Conservation (phyloP, 92 coral and sea anemone genomes). For the Muricea muricata region DNA sequence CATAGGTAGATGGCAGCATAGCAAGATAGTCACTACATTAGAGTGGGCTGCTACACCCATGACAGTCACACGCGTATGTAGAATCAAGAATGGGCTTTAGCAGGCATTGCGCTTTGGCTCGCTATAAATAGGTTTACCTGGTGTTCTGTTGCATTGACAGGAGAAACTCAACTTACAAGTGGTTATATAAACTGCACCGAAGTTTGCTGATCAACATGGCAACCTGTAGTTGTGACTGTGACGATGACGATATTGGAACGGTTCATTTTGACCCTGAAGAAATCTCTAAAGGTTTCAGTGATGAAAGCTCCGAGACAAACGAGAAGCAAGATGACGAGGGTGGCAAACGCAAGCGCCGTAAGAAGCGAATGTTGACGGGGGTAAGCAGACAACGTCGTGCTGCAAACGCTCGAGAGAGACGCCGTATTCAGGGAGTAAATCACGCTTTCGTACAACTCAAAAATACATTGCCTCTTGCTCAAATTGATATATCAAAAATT, state of each 20-base stretch:
- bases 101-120: neutral
- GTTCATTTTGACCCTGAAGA: neutral
- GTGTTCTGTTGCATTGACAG: conserved; percentile 18
- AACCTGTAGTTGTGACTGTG: neutral
- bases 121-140: neutral
- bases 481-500: conserved; percentile 96
- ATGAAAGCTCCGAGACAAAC: conserved; percentile 9
- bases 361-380: conserved; percentile 96
- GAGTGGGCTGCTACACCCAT: neutral
- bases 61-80: neutral
- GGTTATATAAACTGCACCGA: neutral
- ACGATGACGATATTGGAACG: neutral
- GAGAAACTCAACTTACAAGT: neutral
- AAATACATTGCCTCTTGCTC: conserved; percentile 92
- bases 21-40: no score
- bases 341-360: conserved; percentile 71
- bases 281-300: neutral
- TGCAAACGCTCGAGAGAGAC: conserved; percentile 94
- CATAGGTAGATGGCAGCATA: no score
- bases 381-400: conserved; percentile 97
- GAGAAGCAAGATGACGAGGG: conserved; percentile 20
- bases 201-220: neutral
- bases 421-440: conserved; percentile 96
- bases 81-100: neutral
- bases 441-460: conserved; percentile 94